Evolutionary conservation across 2,113 vertebrate species (phyloP), one percentile per base, ranked within the genome.

Genomic region (Globicephala melas): DNA sequence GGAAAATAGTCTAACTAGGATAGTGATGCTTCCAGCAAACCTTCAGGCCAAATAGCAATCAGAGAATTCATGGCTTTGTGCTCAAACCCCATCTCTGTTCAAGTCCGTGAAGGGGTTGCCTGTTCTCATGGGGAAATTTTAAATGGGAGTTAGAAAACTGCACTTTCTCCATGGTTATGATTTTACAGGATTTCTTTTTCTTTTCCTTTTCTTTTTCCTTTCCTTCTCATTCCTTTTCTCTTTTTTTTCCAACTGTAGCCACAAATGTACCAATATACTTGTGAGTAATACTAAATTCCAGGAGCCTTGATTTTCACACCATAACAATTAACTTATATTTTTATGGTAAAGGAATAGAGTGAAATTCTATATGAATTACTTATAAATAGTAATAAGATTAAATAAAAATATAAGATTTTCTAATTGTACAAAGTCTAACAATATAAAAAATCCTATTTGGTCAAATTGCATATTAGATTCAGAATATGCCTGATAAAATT

Each of bases 21-120:
- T 18, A 50, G 31, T 62, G 77, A 71, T 91, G 44, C 89, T 96
- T 97, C 96, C 96, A 97, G 79, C 60, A 97, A 97, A 73, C 11
- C 17, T 79, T 36, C 28, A 71, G 53, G 95, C 95, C 97, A 97
- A 97, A 96, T 33, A 90, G 82, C 83, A 97, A 97, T 96, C 96
- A 98, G 74, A 81, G 67, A 97, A 97, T 88, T 95, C 92, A 96
- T 55, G 77, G 86, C 53, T 95, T 71, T 86, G 84, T 71, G 89
- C 94, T 80, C 92, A 94, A 96, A 81, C 53, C 28, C 23, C 50
- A 20, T 44, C 67, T 92, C 47, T n/a, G 41, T 79, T 93, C 31
- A 92, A 90, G n/a, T 77, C 82, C n/a, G 55, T n/a, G 62, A 89
- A 96, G 55, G 33, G n/a, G 17, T 38, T 93, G 62, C 68, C 50